A percentile compares a stretch with the other conserved stretches of the same genome.
These are phyloP conservation scores for Chloromyia formosa DNA, from an alignment of 2,888 invertebrate genomes.

Conservation along the genomic window DNA sequence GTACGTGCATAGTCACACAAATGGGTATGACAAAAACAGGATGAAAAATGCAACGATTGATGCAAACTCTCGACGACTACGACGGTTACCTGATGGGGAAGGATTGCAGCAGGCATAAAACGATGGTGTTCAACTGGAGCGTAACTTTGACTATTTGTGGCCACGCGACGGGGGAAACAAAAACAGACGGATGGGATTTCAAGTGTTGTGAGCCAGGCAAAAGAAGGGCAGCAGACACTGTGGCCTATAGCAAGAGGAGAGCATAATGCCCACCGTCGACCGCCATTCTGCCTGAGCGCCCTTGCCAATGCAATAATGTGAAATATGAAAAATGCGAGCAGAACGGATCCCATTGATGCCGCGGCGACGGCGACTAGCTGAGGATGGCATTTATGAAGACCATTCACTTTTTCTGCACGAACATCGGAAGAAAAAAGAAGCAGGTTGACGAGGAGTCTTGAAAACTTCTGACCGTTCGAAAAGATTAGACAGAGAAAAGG, in stretches of 20 bases:
- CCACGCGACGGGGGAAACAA: neutral
- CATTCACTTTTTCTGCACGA: too few relatives aligned
- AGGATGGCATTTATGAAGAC: too few relatives aligned
- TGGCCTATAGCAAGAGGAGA: neutral
- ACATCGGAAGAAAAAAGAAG: too few relatives aligned
- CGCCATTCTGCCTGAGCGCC: too few relatives aligned
- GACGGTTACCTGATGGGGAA: too few relatives aligned
- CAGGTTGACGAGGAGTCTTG: too few relatives aligned
- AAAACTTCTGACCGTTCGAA: too few relatives aligned
- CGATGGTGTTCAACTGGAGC: conserved; percentile 5
- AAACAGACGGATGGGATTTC: neutral
- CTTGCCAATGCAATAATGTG: neutral
- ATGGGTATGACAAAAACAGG: too few relatives aligned
- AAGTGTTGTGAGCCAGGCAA: neutral
- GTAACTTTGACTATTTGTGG: neutral
- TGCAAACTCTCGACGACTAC: neutral
- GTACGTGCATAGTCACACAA: too few relatives aligned
- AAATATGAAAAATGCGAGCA: neutral
- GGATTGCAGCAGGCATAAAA: conserved; percentile 1
- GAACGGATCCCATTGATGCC: neutral
- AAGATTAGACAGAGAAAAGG: too few relatives aligned
- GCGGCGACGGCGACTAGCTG: too few relatives aligned
- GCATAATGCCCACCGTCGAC: neutral
- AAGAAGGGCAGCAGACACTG: neutral
- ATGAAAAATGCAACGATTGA: conserved; percentile 5